Percentiles rank a stretch among this genome's conserved stretches.
These are phyloP conservation scores for Lampropteryx suffumata DNA, from an alignment of 2,888 invertebrate species.

Conservation along the genomic window DNA sequence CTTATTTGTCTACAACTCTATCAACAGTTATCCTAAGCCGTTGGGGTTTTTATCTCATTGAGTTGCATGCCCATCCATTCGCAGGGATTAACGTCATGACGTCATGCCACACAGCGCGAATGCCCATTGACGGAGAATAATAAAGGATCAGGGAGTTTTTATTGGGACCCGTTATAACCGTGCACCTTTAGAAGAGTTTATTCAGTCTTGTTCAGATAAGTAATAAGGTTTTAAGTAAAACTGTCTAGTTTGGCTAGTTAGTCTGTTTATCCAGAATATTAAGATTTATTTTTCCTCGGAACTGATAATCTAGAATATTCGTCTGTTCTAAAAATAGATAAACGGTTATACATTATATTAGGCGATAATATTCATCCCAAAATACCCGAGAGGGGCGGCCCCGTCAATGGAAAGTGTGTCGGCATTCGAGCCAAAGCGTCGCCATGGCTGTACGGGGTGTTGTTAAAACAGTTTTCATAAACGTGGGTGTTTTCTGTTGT, in stretches of 20 bases:
- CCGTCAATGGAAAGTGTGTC: conserved; percentile 79
- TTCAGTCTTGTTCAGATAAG: conserved; percentile 6
- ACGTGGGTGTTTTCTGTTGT: conserved; percentile 13
- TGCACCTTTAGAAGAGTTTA: conserved; percentile 3
- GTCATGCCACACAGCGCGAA: conserved; percentile 25
- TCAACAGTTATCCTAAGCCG: conserved; percentile 19
- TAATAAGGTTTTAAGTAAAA: too few species aligned
- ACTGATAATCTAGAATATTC: conserved; percentile 8
- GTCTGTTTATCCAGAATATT: too few species aligned
- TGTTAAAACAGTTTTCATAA: conserved; percentile 11
- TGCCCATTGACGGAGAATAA: conserved; percentile 15
- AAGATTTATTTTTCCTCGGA: too few species aligned
- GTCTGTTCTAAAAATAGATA: conserved; percentile 38
- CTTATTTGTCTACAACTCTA: conserved; percentile 18
- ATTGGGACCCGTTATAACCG: conserved; percentile 11
- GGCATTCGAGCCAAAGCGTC: conserved; percentile 73
- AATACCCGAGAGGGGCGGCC: conserved; percentile 45
- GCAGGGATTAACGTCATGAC: conserved; percentile 22
- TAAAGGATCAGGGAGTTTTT: conserved; percentile 17
- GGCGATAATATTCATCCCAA: conserved; percentile 38
- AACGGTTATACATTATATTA: conserved; percentile 30
- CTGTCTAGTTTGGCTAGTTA: too few species aligned
- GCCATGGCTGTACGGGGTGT: conserved; percentile 44
- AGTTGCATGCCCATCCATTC: conserved; percentile 5
- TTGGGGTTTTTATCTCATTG: conserved; percentile 13